These are phyloP conservation scores for Dorcus parallelipipedus DNA, from an alignment of 2,888 invertebrate genomes.

Conservation along the genomic window DNA sequence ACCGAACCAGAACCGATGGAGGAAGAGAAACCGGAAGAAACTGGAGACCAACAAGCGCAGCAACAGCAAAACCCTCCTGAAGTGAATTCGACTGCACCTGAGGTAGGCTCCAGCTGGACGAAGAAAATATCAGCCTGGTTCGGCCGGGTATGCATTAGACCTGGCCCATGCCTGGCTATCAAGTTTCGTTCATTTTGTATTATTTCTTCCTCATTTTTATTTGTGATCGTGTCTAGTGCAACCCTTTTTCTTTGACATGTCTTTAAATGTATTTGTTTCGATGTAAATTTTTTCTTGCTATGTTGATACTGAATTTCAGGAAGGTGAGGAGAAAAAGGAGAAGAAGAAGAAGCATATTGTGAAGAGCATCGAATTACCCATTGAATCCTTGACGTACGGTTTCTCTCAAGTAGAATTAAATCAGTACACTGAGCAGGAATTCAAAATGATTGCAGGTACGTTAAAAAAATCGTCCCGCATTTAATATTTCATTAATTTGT, in stretches of 20 bases:
- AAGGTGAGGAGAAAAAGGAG: conserved; percentile 62
- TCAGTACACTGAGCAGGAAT: conserved; percentile 65
- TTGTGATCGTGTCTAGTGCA: neutral
- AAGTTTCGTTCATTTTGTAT: conserved; percentile 16
- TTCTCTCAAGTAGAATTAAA: conserved; percentile 70
- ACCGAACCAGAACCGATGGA: conserved; percentile 46
- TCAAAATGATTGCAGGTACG: conserved; percentile 47
- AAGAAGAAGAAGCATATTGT: conserved; percentile 77
- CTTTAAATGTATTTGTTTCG: neutral
- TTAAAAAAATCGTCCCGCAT: neutral
- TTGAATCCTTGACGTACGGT: conserved; percentile 73
- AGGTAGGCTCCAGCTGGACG: conserved; percentile 52
- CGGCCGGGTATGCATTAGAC: conserved; percentile 51
- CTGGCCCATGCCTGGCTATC: conserved; percentile 25
- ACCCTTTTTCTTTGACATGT: conserved; percentile 2
- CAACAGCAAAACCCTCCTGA: conserved; percentile 19
- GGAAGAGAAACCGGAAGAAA: conserved; percentile 38
- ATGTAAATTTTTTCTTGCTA: neutral
- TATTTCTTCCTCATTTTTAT: conserved; percentile 20
- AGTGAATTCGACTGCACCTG: conserved; percentile 39
- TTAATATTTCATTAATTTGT: neutral
- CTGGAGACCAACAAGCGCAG: conserved; percentile 38
- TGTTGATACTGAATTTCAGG: conserved; percentile 30
- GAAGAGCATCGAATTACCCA: conserved; percentile 80
- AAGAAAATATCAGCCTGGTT: conserved; percentile 52